Evolutionary conservation across 2,888 invertebrate genomes (phyloP), one percentile per base, ranked within the genome.

Genomic region (Orchesella flavescens): DNA sequence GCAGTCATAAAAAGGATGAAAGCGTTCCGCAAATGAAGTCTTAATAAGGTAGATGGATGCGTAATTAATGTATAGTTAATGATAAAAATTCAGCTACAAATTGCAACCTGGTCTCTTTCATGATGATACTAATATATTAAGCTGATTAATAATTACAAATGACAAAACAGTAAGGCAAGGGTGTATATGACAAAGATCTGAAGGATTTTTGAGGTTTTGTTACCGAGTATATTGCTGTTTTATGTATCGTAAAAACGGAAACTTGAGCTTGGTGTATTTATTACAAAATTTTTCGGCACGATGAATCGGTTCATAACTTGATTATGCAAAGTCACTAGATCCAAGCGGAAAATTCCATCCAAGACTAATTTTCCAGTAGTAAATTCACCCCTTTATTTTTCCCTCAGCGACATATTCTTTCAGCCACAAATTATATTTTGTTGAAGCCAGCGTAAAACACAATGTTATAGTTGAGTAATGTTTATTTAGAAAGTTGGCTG

Each of bases 231-330:
- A 2, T 49, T 49, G 12, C 12, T 49, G n/a, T 49, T 49, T n/a
- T 49, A 7, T n/a, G 10, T 49, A n/a, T 49, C 49, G 49, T 49
- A 49, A 49, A 15, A 15, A 7, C 3, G 10, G n/a, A 49, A n/a
- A 12, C 3, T 49, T 49, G 12, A 49, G 12, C 49, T 49, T 15
- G 7, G 44, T 12, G n/a, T 49, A 49, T 15, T 49, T n/a, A 15
- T 49, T n/a, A 12, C 12, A 49, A 49, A 49, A 21, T 59, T 59
- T 57, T 59, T 1, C 59, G 12, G 68, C 12, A 69, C 49, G 49
- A 69, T 69, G 53, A 55, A 69, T 69, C 24, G 69, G 49, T 49
- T 15, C 43, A 69, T 69, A 69, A 69, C 55, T 69, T 17, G 24
- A 69, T 69, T 43, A 66, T 66, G 66, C 66, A 44, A 13, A 46